A percentile compares a stretch with the other conserved stretches of the same genome.
These are phyloP conservation scores for Sialis fuliginosa DNA, from an alignment of 2,888 invertebrate species.

Conservation along the genomic window DNA sequence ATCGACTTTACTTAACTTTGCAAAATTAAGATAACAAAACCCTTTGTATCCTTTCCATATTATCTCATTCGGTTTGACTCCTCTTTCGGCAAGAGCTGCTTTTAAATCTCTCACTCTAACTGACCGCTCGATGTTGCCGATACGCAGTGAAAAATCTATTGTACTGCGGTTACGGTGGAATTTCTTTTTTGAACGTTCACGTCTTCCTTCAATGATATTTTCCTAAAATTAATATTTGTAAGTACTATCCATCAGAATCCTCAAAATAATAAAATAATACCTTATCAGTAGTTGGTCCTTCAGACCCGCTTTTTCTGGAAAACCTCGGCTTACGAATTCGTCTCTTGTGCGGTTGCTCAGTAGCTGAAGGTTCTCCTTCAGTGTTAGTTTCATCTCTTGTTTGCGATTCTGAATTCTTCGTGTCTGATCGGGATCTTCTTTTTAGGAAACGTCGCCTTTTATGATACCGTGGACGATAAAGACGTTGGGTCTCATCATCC, in stretches of 20 bases:
- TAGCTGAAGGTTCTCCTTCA: conserved; percentile 5
- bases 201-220: conserved; percentile 16
- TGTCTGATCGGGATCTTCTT: conserved; percentile 13
- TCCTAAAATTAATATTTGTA: neutral
- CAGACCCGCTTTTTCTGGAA: conserved; percentile 3
- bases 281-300: neutral
- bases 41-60: conserved; percentile 37
- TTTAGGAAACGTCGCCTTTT: conserved; percentile 23
- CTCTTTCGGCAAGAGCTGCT: conserved; percentile 50
- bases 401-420: conserved; percentile 14
- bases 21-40: conserved; percentile 48
- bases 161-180: conserved; percentile 7
- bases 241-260: neutral
- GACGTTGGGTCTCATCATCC: conserved; percentile 38
- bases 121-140: conserved; percentile 53
- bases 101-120: conserved; percentile 60
- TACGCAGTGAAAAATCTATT: conserved; percentile 40
- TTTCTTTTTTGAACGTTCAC: neutral
- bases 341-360: conserved; percentile 4
- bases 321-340: conserved; percentile 5
- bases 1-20: conserved; percentile 28
- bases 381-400: conserved; percentile 8
- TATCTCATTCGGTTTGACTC: conserved; percentile 58
- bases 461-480: conserved; percentile 23
- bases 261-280: neutral